phyloP scores from a whole-genome alignment of 2,113 vertebrate species.

The Uria aalge region DNA sequence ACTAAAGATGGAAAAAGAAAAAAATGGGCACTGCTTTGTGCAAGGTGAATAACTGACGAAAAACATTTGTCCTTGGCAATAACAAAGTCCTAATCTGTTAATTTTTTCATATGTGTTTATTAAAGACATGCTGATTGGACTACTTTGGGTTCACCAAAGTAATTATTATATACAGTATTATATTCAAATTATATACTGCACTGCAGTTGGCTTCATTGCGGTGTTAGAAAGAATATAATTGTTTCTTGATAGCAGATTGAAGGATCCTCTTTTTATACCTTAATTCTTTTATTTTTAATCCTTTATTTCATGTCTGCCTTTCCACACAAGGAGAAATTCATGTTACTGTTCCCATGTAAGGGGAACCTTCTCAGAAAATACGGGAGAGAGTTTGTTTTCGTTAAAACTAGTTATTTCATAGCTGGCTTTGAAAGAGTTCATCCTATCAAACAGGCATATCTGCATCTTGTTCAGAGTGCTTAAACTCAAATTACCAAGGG shows the following conservation, averaged over 20 bases:
- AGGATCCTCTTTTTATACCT: background rate
- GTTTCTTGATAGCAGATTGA: background rate
- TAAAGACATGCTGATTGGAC: background rate
- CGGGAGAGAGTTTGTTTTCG: background rate
- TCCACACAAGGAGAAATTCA: background rate
- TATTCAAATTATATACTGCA: background rate
- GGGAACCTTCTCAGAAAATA: background rate
- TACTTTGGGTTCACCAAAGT: background rate
- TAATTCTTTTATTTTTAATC: background rate
- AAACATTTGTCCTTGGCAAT: background rate
- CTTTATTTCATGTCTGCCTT: background rate
- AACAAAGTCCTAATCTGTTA: background rate
- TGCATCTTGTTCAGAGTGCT: background rate
- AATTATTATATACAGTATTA: background rate
- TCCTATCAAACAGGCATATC: background rate
- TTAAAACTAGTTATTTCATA: background rate
- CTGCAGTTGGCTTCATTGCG: conserved; percentile 16
- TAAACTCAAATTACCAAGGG: background rate
- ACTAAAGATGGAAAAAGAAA: background rate
- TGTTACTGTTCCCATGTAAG: background rate
- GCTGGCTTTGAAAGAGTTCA: background rate
- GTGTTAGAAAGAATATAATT: background rate
- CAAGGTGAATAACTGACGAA: background rate
- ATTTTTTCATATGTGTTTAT: background rate
- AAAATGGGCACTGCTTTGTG: background rate